Conservation (phyloP, 2,113 vertebrate species). For the Jaculus jaculus region DNA sequence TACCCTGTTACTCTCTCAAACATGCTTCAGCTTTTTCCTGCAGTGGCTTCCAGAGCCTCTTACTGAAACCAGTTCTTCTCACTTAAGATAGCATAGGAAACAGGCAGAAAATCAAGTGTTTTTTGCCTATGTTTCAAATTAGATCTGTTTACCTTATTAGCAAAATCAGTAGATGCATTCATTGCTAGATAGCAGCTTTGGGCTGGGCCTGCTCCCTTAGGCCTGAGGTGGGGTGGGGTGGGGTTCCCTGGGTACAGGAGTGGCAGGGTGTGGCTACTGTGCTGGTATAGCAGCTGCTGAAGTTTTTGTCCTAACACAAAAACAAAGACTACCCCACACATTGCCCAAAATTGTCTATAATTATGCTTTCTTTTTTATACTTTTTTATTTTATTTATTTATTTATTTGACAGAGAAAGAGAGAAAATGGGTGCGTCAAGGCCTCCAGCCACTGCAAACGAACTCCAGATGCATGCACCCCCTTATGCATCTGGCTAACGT, state of each 20-base stretch:
- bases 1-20: background rate
- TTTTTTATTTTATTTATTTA: too few species aligned
- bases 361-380: too few species aligned
- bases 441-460: too few species aligned
- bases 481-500: too few species aligned
- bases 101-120: constrained; percentile 37
- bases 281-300: background rate
- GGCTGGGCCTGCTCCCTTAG: background rate
- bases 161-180: constrained; percentile 17
- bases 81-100: constrained; percentile 61
- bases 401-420: too few species aligned
- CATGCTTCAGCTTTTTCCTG: background rate
- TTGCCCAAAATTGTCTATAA: background rate
- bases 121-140: constrained; percentile 35
- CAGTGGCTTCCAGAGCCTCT: background rate
- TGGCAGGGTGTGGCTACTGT: background rate
- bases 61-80: constrained; percentile 38
- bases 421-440: too few species aligned
- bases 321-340: background rate
- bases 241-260: background rate
- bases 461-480: too few species aligned
- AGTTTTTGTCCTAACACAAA: background rate
- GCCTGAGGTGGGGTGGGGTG: background rate
- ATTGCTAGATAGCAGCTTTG: background rate
- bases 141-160: constrained; percentile 60